Evolutionary conservation across 2,797 vertebrate species (phyloP).

Genomic region (Hapalemur alaotrensis): DNA sequence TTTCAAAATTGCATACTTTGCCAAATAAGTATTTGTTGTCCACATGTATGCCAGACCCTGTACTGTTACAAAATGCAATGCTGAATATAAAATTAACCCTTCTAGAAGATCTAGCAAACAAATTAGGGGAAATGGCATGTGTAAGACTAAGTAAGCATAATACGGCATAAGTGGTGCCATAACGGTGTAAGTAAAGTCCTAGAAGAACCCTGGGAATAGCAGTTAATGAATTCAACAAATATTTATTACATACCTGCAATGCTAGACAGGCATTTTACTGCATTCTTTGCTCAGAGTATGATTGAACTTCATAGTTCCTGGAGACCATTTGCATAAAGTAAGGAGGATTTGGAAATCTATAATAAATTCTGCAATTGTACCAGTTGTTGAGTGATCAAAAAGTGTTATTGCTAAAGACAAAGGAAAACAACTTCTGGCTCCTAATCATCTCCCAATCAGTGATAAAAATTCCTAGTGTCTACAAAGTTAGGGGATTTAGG

Average conservation of each 20-base stretch:
- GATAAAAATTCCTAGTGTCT: neutral
- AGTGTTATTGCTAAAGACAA: neutral
- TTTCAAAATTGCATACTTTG: neutral
- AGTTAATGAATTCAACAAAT: neutral
- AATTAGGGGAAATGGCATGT: neutral
- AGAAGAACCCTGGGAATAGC: neutral
- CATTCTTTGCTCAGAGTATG: neutral
- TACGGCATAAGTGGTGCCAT: neutral
- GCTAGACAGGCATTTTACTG: neutral
- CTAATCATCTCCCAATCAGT: neutral
- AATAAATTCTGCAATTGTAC: neutral
- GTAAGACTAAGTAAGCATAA: neutral
- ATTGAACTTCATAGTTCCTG: neutral
- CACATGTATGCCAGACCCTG: neutral
- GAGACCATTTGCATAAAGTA: neutral
- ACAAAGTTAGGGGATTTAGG: neutral
- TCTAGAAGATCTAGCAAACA: neutral
- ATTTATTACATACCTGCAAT: neutral
- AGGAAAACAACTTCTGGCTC: neutral
- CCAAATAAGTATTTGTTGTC: neutral
- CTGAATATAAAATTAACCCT: neutral
- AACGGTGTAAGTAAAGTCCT: neutral
- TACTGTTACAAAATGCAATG: neutral
- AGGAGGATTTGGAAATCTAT: neutral
- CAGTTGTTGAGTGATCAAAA: neutral